phyloP scores from a whole-genome alignment of 2,113 vertebrate species.

The Oreochromis aureus region DNA sequence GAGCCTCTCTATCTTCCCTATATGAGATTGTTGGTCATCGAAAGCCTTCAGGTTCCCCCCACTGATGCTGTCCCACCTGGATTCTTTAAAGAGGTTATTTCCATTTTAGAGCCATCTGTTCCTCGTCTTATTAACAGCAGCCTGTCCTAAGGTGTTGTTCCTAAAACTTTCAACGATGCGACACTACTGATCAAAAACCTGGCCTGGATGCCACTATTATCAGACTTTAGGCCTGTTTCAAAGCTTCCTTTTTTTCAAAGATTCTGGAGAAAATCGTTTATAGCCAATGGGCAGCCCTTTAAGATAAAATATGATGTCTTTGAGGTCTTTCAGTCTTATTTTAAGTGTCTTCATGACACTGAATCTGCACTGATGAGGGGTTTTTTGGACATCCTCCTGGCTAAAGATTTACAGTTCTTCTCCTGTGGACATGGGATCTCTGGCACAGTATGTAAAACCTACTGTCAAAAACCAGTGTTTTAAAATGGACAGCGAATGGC shows the following conservation, averaged over 20 bases:
- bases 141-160: background rate
- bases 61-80: background rate
- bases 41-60: background rate
- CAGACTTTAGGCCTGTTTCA: background rate
- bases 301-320: background rate
- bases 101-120: background rate
- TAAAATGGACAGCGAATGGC: background rate
- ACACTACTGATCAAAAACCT: background rate
- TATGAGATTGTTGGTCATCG: background rate
- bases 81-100: background rate
- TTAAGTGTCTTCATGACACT: background rate
- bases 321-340: background rate
- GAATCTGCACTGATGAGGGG: background rate
- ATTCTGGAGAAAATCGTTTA: background rate
- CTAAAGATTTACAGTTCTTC: background rate
- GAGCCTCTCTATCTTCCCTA: background rate
- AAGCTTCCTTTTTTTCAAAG: accelerated
- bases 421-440: background rate
- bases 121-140: background rate
- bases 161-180: background rate
- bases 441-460: background rate
- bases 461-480: background rate
- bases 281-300: background rate
- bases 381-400: background rate
- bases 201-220: background rate